Evolutionary conservation across 2,888 invertebrate species (phyloP).

Genomic region (Parasteatoda lunata): DNA sequence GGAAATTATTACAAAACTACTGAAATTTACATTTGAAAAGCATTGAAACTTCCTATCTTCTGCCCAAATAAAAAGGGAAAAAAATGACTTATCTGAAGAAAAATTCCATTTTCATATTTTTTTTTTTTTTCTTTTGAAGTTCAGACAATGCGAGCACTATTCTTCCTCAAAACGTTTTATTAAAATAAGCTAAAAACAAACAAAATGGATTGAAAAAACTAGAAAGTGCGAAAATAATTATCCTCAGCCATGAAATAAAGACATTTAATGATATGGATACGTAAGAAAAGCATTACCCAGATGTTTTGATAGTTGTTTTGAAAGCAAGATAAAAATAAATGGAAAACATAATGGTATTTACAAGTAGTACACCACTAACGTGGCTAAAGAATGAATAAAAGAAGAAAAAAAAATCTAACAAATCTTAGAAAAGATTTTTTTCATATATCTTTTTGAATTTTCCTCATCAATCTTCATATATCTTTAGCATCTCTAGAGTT

Average conservation of each 20-base stretch:
- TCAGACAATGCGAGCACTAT: too few species aligned
- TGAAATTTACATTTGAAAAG: too few species aligned
- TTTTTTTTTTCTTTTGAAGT: too few species aligned
- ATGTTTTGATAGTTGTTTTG: background rate
- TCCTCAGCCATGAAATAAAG: slow-evolving; percentile 12
- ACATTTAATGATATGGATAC: slow-evolving; percentile 21
- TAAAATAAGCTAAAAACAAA: slow-evolving; percentile 18
- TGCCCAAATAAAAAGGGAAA: too few species aligned
- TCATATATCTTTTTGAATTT: slow-evolving; percentile 10
- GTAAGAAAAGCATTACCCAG: background rate
- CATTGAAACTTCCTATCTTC: too few species aligned
- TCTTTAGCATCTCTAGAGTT: background rate
- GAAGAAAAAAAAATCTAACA: slow-evolving; percentile 23
- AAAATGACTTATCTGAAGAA: too few species aligned
- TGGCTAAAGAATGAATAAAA: too few species aligned
- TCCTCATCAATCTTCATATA: slow-evolving; percentile 49
- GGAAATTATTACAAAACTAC: too few species aligned
- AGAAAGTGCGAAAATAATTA: slow-evolving; percentile 41
- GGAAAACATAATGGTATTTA: too few species aligned
- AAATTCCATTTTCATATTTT: too few species aligned
- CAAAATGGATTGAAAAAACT: background rate
- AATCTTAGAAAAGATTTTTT: slow-evolving; percentile 6
- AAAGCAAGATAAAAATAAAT: background rate
- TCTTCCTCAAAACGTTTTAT: slow-evolving; percentile 19
- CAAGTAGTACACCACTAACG: too few species aligned